These are phyloP conservation scores for Stramonita haemastoma DNA, from an alignment of 2,888 invertebrate species.

Conservation along the genomic window DNA sequence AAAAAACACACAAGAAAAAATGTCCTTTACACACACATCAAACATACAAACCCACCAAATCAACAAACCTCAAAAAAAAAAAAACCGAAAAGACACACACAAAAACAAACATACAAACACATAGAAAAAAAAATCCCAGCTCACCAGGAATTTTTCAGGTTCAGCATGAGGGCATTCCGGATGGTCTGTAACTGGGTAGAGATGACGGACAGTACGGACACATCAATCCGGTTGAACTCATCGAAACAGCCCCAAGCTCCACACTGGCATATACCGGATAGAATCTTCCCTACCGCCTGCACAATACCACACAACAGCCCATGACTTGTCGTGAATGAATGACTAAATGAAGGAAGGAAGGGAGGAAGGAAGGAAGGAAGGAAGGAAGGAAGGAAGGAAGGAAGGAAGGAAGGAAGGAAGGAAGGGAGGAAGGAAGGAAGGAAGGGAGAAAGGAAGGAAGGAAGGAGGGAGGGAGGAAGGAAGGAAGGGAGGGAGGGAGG, in stretches of 20 bases:
- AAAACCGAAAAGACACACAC: neutral
- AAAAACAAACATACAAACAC: neutral
- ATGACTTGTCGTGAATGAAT: too few species aligned
- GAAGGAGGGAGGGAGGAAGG: neutral
- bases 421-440: neutral
- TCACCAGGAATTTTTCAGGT: slow-evolving; percentile 86
- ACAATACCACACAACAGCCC: slow-evolving; percentile 34
- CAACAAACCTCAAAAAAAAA: too few species aligned
- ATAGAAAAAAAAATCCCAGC: slow-evolving; percentile 51
- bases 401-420: neutral
- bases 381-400: slow-evolving; percentile 8
- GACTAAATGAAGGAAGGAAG: too few species aligned
- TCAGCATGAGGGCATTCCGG: slow-evolving; percentile 87
- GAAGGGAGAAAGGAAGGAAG: slow-evolving; percentile 6
- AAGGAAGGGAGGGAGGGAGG: slow-evolving; percentile 8
- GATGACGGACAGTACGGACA: slow-evolving; percentile 93
- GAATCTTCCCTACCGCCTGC: slow-evolving; percentile 83
- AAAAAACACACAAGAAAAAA: too few species aligned
- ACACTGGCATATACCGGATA: slow-evolving; percentile 86
- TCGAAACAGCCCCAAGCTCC: slow-evolving; percentile 92
- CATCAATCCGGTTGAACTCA: slow-evolving; percentile 84
- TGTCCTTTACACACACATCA: too few species aligned
- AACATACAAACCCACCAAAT: too few species aligned
- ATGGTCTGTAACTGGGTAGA: slow-evolving; percentile 94
- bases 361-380: neutral